Evolutionary conservation across 2,113 vertebrate species (phyloP).

Genomic region (Oreotragus oreotragus): DNA sequence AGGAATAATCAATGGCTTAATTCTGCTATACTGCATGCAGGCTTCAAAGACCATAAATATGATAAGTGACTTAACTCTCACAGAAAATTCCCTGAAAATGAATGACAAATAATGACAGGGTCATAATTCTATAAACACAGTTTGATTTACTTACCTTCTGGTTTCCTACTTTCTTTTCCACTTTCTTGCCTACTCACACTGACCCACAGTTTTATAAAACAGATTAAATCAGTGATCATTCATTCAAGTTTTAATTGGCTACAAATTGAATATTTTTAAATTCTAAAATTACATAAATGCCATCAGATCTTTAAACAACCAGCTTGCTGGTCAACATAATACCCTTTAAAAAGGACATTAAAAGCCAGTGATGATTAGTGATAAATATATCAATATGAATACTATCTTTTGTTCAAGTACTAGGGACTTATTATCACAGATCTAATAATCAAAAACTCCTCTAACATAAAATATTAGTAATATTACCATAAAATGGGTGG

Average conservation of each 20-base stretch:
- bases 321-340: background rate
- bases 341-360: background rate
- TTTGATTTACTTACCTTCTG: background rate
- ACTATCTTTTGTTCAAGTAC: constrained; percentile 1
- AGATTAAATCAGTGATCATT: constrained; percentile 18
- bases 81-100: background rate
- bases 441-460: background rate
- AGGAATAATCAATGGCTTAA: background rate
- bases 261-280: background rate
- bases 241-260: constrained; percentile 8
- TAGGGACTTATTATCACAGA: constrained; percentile 1
- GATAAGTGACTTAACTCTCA: background rate
- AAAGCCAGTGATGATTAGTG: background rate
- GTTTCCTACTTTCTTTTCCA: background rate
- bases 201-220: background rate
- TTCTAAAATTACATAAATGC: constrained; percentile 7
- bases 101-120: background rate
- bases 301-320: background rate
- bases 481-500: background rate
- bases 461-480: constrained; percentile 16
- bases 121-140: background rate
- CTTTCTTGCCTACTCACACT: background rate
- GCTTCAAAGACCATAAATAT: background rate
- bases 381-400: background rate
- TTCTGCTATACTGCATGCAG: constrained; percentile 12